Percentiles rank a stretch among this genome's conserved stretches.
Conservation (phyloP, 2,113 vertebrate genomes). For the Actenoides lindsayi region DNA sequence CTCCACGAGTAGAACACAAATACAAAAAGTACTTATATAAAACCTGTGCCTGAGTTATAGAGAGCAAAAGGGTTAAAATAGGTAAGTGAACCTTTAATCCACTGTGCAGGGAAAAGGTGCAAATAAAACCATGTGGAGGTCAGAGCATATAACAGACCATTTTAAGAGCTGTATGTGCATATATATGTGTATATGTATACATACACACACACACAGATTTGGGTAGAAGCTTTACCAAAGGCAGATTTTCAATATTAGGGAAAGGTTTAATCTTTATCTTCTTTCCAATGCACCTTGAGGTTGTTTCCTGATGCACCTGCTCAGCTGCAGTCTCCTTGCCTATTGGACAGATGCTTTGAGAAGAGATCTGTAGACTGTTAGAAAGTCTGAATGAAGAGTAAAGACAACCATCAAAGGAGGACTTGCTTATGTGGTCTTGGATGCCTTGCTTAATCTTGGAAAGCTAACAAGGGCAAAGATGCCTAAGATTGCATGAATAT, state of each 20-base stretch:
- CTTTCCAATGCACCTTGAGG: not conserved
- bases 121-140: not conserved
- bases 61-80: not conserved
- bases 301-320: not conserved
- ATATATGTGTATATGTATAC: no score
- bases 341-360: not conserved
- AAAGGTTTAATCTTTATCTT: not conserved
- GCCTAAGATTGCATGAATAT: not conserved
- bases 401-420: conserved; percentile 26
- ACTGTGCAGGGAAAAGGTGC: not conserved
- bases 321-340: not conserved
- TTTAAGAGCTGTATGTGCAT: not conserved
- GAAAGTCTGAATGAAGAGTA: not conserved
- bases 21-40: not conserved
- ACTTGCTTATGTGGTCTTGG: not conserved
- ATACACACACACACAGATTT: not conserved
- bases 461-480: conserved; percentile 32
- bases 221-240: not conserved
- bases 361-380: conserved; percentile 4
- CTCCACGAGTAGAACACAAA: not conserved
- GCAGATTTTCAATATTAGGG: not conserved
- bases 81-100: not conserved
- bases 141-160: not conserved
- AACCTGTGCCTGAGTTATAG: not conserved
- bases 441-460: conserved; percentile 17